Evolutionary conservation across 2,888 invertebrate genomes (phyloP).

Genomic region (Syrphus vitripennis): DNA sequence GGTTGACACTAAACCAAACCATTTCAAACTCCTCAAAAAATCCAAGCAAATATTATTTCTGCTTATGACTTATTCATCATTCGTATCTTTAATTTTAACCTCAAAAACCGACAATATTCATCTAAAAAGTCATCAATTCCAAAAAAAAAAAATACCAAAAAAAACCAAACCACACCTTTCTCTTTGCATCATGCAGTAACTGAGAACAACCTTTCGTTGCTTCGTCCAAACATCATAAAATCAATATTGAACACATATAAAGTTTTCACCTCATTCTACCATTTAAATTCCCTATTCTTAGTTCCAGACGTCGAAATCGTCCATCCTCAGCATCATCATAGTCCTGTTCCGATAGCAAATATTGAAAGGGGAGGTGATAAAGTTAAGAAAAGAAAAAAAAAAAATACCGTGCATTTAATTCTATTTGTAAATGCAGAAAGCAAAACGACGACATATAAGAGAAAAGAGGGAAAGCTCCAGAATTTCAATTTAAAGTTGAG

Average conservation of each 20-base stretch:
- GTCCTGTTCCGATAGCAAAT: background rate
- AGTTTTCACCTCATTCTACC: conserved; percentile 24
- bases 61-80: background rate
- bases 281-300: conserved; percentile 1
- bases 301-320: background rate
- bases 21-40: background rate
- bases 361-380: background rate
- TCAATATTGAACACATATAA: conserved; percentile 62
- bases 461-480: conserved; percentile 6
- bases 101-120: background rate
- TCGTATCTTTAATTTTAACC: background rate
- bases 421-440: conserved; percentile 37
- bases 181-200: background rate
- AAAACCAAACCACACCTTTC: background rate
- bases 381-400: background rate
- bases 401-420: conserved; percentile 62
- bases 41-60: background rate
- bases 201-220: background rate
- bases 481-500: conserved; percentile 70
- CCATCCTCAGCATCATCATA: background rate
- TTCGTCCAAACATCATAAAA: conserved; percentile 36
- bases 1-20: no score
- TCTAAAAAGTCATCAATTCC: background rate
- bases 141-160: background rate
- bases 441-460: background rate